Base-by-base conservation (phyloP, 1,140 invertebrate genomes). In the Tribolium madens region DNA sequence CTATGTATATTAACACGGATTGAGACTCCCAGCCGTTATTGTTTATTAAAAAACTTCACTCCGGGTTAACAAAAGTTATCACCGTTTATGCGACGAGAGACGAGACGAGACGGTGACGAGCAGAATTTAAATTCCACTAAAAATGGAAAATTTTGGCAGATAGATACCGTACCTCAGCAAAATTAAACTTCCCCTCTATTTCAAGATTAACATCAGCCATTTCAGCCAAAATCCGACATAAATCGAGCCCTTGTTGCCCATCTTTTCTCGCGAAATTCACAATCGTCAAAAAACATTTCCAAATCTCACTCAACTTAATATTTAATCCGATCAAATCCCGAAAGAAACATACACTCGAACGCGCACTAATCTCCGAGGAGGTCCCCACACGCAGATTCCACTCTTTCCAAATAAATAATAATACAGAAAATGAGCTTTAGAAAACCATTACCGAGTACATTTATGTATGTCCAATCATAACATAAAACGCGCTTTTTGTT, bases 61-160 rank as follows among this genome's bases (percentile, higher is more conserved):
- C 57, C 57, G 57, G 57, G 57, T 64, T 64, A 64, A 64, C 57
- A 33, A 64, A 64, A 64, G 57, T 64, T 64, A 64, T 64, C 57
- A 33, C 57, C 52, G 52, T 57, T 57, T 57, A 57, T 21, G 14
- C 0, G 57, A 64, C 57, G 57, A 64, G 26, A 33, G 21, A 57
- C 10, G 14, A 13, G 57, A 64, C 57, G 57, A 64, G 26, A 33
- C 13, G 57, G 31, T 64, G 57, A 64, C 57, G 53, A 60, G 21
- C n/a, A 13, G 57, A 64, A 64, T 64, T 64, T 64, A 64, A 64
- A 64, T 64, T 64, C 57, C 14, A 64, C 14, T 12, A 64, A 64
- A 64, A 64, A 64, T 14, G 57, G 57, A 64, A 64, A 64, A 64
- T 64, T 64, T 64, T 14, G 21, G 21, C 53, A n/a, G 53, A 26